Conservation (phyloP, 2,113 vertebrate genomes). For the Oryzias woworae region DNA sequence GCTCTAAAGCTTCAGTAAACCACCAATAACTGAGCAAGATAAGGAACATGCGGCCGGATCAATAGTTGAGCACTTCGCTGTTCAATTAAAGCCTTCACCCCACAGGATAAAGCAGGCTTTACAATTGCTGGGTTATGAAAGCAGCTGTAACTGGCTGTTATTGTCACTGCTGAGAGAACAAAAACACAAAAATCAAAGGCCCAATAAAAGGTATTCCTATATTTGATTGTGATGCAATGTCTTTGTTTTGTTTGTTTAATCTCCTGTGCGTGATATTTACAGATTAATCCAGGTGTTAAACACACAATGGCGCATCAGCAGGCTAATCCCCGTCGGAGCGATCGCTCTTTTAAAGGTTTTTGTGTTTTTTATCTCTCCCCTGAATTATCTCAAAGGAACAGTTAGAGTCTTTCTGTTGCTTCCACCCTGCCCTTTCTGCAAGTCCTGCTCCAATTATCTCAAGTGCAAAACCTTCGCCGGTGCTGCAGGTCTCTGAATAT, state of each 20-base stretch:
- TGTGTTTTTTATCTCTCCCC: background rate
- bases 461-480: slow-evolving; percentile 42
- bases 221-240: too few relatives aligned
- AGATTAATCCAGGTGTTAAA: too few relatives aligned
- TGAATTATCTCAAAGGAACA: slow-evolving; percentile 1
- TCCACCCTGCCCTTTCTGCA: slow-evolving; percentile 16
- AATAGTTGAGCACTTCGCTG: slow-evolving; percentile 59
- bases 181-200: slow-evolving; percentile 4
- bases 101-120: slow-evolving; percentile 46
- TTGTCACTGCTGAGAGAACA: slow-evolving; percentile 13
- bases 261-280: too few relatives aligned
- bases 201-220: too few relatives aligned
- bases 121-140: slow-evolving; percentile 46
- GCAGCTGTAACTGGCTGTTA: slow-evolving; percentile 35
- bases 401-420: slow-evolving; percentile 23
- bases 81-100: slow-evolving; percentile 59
- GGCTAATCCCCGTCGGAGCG: too few relatives aligned
- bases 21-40: slow-evolving; percentile 59
- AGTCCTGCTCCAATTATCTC: slow-evolving; percentile 57
- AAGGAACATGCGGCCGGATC: slow-evolving; percentile 62
- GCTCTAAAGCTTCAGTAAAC: slow-evolving; percentile 48
- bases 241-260: too few relatives aligned
- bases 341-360: too few relatives aligned
- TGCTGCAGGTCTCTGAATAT: slow-evolving; percentile 53
- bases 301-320: too few relatives aligned